Percentiles rank a stretch among this genome's conserved stretches.
Conservation (phyloP, 2,888 invertebrate species). For the Brenthis daphne region DNA sequence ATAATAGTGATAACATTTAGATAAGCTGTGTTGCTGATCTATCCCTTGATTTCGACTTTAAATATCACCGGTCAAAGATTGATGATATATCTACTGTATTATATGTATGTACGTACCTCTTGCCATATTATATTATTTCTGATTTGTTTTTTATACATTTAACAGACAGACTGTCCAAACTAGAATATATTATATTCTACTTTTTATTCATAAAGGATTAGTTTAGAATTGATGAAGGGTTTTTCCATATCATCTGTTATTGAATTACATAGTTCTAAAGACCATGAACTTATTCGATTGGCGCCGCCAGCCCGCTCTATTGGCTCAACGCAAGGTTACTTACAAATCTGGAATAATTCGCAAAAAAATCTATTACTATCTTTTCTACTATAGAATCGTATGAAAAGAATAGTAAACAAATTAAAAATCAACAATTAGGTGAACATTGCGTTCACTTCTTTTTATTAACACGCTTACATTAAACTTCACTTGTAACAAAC, state of each 20-base stretch:
- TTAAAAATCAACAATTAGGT: neutral
- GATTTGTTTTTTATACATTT: too few species aligned
- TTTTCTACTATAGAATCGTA: neutral
- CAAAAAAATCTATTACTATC: constrained; percentile 9
- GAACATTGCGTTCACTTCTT: neutral
- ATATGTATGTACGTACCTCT: too few species aligned
- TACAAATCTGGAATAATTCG: constrained; percentile 5
- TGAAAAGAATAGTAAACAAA: constrained; percentile 6
- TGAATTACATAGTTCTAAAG: constrained; percentile 14
- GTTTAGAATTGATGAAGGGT: neutral
- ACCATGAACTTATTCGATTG: constrained; percentile 25
- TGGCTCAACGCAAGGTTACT: constrained; percentile 16
- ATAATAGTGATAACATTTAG: too few species aligned
- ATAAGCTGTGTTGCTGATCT: too few species aligned
- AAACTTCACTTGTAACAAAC: too few species aligned
- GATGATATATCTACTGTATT: too few species aligned
- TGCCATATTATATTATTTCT: too few species aligned
- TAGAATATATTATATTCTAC: too few species aligned
- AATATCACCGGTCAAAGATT: too few species aligned
- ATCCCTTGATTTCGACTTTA: too few species aligned
- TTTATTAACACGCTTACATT: neutral
- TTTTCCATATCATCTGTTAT: neutral
- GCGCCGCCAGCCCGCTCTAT: constrained; percentile 9
- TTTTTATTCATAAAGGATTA: neutral
- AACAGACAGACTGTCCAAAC: too few species aligned